Evolutionary conservation across 2,113 vertebrate species (phyloP), one percentile per base, ranked within the genome.

Genomic region (Rallus limicola): DNA sequence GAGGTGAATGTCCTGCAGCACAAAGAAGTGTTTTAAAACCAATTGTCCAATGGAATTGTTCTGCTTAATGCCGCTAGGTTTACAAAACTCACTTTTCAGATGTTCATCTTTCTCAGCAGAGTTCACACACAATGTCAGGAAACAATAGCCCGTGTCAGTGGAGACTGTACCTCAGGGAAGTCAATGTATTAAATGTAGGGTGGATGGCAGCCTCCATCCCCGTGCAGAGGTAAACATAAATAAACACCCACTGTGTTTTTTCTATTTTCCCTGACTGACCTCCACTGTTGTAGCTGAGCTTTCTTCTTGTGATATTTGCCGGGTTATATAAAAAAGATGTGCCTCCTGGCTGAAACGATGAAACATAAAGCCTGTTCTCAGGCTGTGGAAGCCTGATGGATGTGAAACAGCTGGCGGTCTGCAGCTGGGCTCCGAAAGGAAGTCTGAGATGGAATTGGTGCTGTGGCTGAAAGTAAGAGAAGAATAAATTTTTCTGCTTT

Each of bases 341-440:
- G 95, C 95, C 90, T 97, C 67, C 95, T 96, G 93, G 97, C 97
- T 97, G 97, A 97, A 98, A 97, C 95, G 97, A 97, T 97, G 97
- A 97, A 97, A 97, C 92, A 95, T 94, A 97, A 97, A 98, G 96
- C 96, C 90, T 95, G 74, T 97, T 97, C 97, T 96, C 96, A 92
- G 92, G 85, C 97, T 97, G 92, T 94, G 87, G 98, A 97, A 97
- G 86, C 67, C 95, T 80, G 95, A 96, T 96, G 74, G 97, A 96
- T 98, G 94, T 94, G 96, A 82, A 98, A 96, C 97, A 98, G 98
- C 97, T 98, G 97, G 97, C 74, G 58, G 93, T 95, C 95, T 94
- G 96, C 19, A 40, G 95, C 93, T 95, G 91, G 90, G 93, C 95
- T 97, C 94, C 11, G 25, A 94, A 93, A 97, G 76, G 89, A 97